Evolutionary conservation across 1,140 invertebrate genomes (phyloP).

Genomic region (Liolophura sinensis): DNA sequence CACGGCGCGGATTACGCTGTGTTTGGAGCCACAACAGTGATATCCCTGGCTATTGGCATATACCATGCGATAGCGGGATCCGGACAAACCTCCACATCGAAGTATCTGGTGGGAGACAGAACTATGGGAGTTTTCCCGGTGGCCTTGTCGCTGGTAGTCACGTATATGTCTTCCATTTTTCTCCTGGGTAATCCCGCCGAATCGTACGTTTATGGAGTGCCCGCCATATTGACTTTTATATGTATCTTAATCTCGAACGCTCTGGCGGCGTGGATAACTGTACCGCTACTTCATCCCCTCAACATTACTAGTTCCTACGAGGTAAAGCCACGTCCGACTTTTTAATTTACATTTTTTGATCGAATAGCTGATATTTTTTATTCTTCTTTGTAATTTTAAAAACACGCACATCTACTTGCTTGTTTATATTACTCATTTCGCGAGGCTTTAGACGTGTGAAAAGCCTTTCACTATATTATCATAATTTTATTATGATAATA

Average conservation of each 20-base stretch:
- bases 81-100: constrained; percentile 80
- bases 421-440: no score
- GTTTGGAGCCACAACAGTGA: constrained; percentile 34
- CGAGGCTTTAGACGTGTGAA: no score
- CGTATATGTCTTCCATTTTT: constrained; percentile 24
- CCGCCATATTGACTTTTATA: background rate
- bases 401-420: no score
- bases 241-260: background rate
- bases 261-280: background rate
- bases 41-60: constrained; percentile 72
- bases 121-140: no score
- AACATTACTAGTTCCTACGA: background rate
- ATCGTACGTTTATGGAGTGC: background rate
- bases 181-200: constrained; percentile 26
- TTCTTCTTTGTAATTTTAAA: no score
- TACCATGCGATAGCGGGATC: constrained; percentile 84
- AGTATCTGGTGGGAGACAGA: constrained; percentile 75
- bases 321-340: background rate
- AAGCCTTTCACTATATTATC: no score
- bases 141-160: constrained; percentile 16
- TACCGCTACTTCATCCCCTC: background rate
- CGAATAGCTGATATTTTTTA: no score
- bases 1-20: constrained; percentile 40
- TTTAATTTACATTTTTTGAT: no score
- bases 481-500: no score